Percentiles rank a stretch among this genome's conserved stretches.
These are phyloP conservation scores for Ptychadena robeensis DNA, from an alignment of 2,797 vertebrate species.

Conservation along the genomic window DNA sequence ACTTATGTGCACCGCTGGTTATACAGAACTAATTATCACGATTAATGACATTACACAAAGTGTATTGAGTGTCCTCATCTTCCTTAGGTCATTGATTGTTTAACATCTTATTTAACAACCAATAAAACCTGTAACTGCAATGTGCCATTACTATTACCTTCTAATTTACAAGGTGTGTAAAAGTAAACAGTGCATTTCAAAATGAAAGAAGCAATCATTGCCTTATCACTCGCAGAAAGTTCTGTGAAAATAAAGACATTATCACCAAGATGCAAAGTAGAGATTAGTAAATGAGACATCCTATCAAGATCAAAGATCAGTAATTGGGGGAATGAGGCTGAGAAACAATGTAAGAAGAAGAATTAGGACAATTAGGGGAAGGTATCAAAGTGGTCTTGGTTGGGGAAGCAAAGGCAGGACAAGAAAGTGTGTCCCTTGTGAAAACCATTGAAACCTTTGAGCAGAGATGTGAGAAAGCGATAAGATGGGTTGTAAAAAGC, in stretches of 20 bases:
- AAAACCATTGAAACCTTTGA: slow-evolving; percentile 65
- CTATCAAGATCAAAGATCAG: slow-evolving; percentile 72
- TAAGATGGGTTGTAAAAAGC: slow-evolving; percentile 69
- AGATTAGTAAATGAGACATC: slow-evolving; percentile 59
- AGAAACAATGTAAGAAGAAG: slow-evolving; percentile 65
- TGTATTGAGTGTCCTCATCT: too few species aligned
- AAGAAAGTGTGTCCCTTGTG: slow-evolving; percentile 39
- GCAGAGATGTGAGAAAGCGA: slow-evolving; percentile 58
- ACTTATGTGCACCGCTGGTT: too few species aligned
- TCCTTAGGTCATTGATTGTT: too few species aligned
- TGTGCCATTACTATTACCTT: neutral
- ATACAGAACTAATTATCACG: too few species aligned
- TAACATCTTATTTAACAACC: neutral
- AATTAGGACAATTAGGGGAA: slow-evolving; percentile 67
- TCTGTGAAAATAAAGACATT: slow-evolving; percentile 43
- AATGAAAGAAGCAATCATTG: slow-evolving; percentile 7
- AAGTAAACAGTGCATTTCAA: neutral
- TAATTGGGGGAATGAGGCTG: slow-evolving; percentile 54
- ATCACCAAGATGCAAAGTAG: slow-evolving; percentile 48
- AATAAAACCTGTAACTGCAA: neutral
- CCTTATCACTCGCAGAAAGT: slow-evolving; percentile 21
- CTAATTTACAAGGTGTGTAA: neutral
- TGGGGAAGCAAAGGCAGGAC: slow-evolving; percentile 64
- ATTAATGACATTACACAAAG: too few species aligned
- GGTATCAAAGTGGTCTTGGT: slow-evolving; percentile 69